Base-by-base conservation (phyloP, 2,888 invertebrate genomes). In the Drosophila incognita region DNA sequence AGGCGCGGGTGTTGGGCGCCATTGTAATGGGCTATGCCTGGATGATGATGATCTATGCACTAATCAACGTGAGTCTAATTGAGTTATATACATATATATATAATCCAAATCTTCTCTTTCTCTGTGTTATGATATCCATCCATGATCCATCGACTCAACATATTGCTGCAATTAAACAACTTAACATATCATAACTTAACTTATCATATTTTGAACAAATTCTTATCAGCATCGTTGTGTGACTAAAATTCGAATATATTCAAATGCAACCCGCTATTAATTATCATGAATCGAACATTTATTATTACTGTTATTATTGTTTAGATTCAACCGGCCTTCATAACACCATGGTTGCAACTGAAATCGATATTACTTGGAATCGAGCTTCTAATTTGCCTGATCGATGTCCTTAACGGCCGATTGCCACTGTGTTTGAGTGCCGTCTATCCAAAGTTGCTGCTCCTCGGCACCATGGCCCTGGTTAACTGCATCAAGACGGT, bases 271-370 rank as follows among this genome's bases (percentile, higher is more conserved):
- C 27, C 27, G 5, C 5, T 29, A 29, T 6, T 29, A 29, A 6
- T 29, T 29, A 29, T 29, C 29, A 29, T 6, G 0, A 29, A 29
- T 29, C 29, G 29, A 29, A 29, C 6, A 29, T 6, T 29, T 21
- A 21, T 21, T 21, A 21, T 21, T 49, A 24, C 10, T 18, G 18
- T 21, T 15, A n/a, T 29, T 24, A 7, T 13, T n/a, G 31, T 42
- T 21, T 15, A 81, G 83, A n/a, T 56, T 1, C 36, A 42, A 1
- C 83, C 83, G 0, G 0, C 4, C 2, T 60, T 36, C 3, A 56
- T 87, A 29, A 4, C 29, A n/a, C 87, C 77, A 1, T 87, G 84
- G 84, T 11, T 82, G 7, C 11, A 54, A 2, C 5, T 79, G 13
- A 76, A 65, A 29, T 27, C 38, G 0, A 0, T 70, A 0, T 15